Evolutionary conservation across 1,140 invertebrate species (phyloP).

Genomic region (Sitophilus oryzae): DNA sequence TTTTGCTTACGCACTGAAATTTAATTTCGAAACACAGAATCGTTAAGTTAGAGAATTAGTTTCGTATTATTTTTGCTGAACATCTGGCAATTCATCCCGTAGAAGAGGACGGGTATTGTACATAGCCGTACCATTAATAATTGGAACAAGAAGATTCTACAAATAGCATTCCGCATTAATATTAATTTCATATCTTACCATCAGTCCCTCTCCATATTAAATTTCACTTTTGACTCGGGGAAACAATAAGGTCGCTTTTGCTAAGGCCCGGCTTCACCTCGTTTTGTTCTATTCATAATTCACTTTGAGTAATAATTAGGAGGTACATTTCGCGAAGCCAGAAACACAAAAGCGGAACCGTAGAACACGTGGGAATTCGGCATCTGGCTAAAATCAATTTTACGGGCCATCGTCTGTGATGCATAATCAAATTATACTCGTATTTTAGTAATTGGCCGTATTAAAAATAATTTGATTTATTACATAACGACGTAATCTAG

Average conservation of each 20-base stretch:
- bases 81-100: not conserved
- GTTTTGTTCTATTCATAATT: constrained; percentile 1
- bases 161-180: not conserved
- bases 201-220: constrained; percentile 1
- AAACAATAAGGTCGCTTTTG: not conserved
- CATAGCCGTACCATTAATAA: not conserved
- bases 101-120: too few species aligned
- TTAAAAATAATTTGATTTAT: too few species aligned
- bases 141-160: not conserved
- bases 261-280: not conserved
- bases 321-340: not conserved
- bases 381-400: constrained; percentile 8
- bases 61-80: not conserved
- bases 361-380: not conserved
- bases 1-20: too few species aligned
- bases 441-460: too few species aligned
- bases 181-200: not conserved
- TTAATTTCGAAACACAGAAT: too few species aligned
- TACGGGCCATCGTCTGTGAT: not conserved
- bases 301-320: not conserved
- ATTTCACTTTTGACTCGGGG: constrained; percentile 2
- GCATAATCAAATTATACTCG: not conserved
- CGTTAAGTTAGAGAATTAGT: too few species aligned
- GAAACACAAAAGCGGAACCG: constrained; percentile 1
- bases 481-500: too few species aligned